phyloP scores from a whole-genome alignment of 2,888 invertebrate genomes.

The Biston betularia region DNA sequence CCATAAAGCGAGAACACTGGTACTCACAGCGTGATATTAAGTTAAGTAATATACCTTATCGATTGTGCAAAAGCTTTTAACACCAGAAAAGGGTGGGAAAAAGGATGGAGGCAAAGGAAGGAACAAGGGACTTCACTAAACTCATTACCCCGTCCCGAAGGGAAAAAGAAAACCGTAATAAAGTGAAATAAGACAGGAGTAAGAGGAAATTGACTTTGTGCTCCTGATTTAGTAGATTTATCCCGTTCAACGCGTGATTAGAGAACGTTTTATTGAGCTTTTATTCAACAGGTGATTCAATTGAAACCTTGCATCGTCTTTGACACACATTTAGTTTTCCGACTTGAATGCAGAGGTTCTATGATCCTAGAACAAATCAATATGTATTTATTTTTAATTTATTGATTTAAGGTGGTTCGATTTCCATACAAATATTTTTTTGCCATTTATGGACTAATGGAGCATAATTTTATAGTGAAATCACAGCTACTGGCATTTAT shows the following conservation, averaged over 20 bases:
- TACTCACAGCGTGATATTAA: conserved; percentile 29
- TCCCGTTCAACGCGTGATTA: not conserved
- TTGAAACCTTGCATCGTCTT: conserved; percentile 17
- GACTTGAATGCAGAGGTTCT: not conserved
- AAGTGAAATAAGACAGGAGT: conserved; percentile 24
- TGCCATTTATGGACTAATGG: too few species aligned
- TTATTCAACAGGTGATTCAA: not conserved
- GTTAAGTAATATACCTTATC: conserved; percentile 20
- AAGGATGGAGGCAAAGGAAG: conserved; percentile 9
- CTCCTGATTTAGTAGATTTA: conserved; percentile 8
- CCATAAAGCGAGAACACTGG: conserved; percentile 8
- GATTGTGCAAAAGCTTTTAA: conserved; percentile 58
- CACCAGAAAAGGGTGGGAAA: conserved; percentile 39
- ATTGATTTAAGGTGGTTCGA: too few species aligned
- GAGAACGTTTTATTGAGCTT: conserved; percentile 2
- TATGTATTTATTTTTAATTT: not conserved
- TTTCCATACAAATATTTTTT: too few species aligned
- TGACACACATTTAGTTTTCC: conserved; percentile 15
- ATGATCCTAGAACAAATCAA: not conserved
- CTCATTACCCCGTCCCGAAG: conserved; percentile 45
- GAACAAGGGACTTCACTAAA: conserved; percentile 39
- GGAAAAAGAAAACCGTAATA: conserved; percentile 44
- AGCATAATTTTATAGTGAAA: too few species aligned
- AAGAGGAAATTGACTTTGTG: conserved; percentile 22
- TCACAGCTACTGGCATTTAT: too few species aligned